Conservation (phyloP, 2,113 vertebrate species). For the Sturnus vulgaris region DNA sequence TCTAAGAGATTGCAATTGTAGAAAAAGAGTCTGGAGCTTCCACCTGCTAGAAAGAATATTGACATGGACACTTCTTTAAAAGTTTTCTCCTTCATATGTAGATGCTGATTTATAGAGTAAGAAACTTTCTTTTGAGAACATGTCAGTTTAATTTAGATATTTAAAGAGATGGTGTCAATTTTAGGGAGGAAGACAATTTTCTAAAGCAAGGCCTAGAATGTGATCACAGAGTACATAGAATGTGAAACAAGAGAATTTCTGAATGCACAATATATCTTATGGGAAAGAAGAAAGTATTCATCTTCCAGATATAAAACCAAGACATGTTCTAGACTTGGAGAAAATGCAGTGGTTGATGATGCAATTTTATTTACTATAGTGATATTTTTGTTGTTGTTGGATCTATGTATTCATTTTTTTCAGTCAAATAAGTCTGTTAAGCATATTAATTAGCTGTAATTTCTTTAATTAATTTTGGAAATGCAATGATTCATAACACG, state of each 20-base stretch:
- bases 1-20: neutral
- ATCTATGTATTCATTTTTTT: neutral
- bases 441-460: neutral
- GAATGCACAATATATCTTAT: neutral
- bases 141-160: neutral
- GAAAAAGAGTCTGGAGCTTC: neutral
- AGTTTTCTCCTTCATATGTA: fast-evolving
- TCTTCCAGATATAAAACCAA: neutral
- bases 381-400: neutral
- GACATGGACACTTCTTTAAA: neutral
- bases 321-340: neutral
- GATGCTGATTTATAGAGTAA: neutral
- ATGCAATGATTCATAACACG: neutral
- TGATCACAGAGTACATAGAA: neutral
- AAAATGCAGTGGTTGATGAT: neutral
- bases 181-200: neutral
- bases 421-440: neutral
- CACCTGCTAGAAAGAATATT: neutral
- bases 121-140: neutral
- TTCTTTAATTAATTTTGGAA: neutral
- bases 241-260: neutral
- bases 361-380: neutral
- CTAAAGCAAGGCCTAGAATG: neutral
- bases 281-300: neutral
- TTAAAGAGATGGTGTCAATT: neutral